A percentile compares a stretch with the other conserved stretches of the same genome.
Evolutionary conservation across 1,140 invertebrate genomes (phyloP).

Genomic region (Caenorhabditis tropicalis): DNA sequence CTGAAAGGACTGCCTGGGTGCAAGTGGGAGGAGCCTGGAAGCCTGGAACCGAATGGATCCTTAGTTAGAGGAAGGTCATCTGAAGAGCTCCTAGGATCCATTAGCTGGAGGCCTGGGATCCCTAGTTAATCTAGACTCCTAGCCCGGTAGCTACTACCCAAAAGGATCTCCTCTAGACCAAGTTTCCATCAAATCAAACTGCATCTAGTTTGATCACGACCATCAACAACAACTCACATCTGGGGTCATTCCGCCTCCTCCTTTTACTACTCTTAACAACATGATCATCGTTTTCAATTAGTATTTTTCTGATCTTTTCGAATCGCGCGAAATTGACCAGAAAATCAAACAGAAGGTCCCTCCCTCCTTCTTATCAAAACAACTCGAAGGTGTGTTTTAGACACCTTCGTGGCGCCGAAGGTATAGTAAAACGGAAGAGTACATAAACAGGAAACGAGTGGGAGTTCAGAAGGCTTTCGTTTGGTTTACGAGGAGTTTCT

Average conservation of each 20-base stretch:
- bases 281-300: no score
- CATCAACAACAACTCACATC: no score
- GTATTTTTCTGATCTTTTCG: no score
- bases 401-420: background rate
- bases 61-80: background rate
- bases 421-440: background rate
- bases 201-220: background rate
- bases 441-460: background rate
- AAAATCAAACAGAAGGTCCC: no score
- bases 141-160: no score
- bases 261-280: no score
- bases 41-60: background rate
- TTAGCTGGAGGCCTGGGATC: background rate
- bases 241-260: no score
- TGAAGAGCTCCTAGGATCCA: background rate
- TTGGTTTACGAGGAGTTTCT: no score
- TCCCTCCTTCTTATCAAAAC: no score
- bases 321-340: no score
- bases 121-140: no score
- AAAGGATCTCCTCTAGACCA: background rate
- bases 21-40: background rate
- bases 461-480: background rate
- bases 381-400: background rate
- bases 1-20: no score
- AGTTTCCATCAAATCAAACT: background rate